These are phyloP conservation scores for Aselliscus stoliczkanus DNA, from an alignment of 2,797 vertebrate species.

Conservation along the genomic window DNA sequence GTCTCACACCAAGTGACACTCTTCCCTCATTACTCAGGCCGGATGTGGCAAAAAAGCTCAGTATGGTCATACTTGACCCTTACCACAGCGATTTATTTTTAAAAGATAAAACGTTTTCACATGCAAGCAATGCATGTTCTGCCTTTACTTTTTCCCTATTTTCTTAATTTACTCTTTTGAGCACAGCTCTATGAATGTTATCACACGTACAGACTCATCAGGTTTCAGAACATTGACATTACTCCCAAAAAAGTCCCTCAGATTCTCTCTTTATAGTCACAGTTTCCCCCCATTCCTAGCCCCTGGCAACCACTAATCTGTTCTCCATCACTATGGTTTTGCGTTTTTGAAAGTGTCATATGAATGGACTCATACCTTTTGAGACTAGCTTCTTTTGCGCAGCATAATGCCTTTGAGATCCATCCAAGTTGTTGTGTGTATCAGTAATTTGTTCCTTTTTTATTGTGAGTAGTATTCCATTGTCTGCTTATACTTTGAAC, in stretches of 20 bases:
- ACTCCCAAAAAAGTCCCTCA: not conserved
- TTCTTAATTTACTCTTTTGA: not conserved
- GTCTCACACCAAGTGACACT: not conserved
- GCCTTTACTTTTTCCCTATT: not conserved
- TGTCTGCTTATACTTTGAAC: constrained; percentile 41
- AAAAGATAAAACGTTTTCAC: not conserved
- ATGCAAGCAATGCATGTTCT: not conserved
- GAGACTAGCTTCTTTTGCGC: constrained; percentile 35
- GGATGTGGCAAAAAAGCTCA: not conserved
- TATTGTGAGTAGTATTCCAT: constrained; percentile 18
- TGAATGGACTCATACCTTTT: constrained; percentile 35
- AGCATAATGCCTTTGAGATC: constrained; percentile 46
- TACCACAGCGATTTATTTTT: not conserved
- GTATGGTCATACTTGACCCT: not conserved
- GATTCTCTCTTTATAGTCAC: not conserved
- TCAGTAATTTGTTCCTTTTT: constrained; percentile 36
- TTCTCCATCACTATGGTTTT: not conserved
- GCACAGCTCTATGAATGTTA: not conserved
- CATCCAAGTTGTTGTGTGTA: constrained; percentile 23
- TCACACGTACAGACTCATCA: not conserved
- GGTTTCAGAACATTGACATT: not conserved
- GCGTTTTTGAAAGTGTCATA: constrained; percentile 36
- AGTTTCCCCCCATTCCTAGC: not conserved
- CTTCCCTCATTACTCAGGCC: not conserved
- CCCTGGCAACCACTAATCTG: not conserved